Evolutionary conservation across 2,797 vertebrate genomes (phyloP), one percentile per base, ranked within the genome.

Genomic region (Rhynchotus rufescens): DNA sequence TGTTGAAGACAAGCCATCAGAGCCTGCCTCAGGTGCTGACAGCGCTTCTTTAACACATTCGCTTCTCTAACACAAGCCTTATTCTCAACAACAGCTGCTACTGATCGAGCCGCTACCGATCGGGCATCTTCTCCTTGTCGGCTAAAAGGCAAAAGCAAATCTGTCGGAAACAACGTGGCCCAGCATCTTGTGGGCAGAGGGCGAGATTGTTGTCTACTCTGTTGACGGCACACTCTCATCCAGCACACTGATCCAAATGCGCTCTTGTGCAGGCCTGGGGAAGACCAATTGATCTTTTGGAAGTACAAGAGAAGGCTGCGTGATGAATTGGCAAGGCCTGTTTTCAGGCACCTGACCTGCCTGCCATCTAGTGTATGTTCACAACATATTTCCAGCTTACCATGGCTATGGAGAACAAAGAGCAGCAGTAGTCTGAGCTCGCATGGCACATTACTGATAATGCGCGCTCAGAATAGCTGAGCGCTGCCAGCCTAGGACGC

Each of bases 21-120:
- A 96, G 86, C 64, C 84, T 57, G 96, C 96, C 93, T 94, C 92
- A 90, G 92, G 97, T 94, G 94, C 92, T 96, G 95, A 95, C 89
- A 96, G 94, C 69, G 4, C 94, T 96, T 92, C 90, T 88, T 96
- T 96, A 95, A 94, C 93, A 93, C 92, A 64, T 95, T 79, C 76
- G 30, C 91, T 94, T 84, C 86, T 95, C 84, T 79, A 91, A 80
- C 87, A 94, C 93, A 95, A 95, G 88, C 78, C 82, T 95, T 51
- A 75, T 75, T 96, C 93, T 89, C 90, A 94, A 62, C 90, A 97
- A 54, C 88, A 95, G 91, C 96, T 96, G 94, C 87, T 97, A 90
- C 92, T 57, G 80, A 89, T 94, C 32, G 19, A 95, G 95, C 90
- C 62, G 80, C 44, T 94, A 94, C 81, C 23, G 77, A 93, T 76